Evolutionary conservation across 2,888 invertebrate genomes (phyloP).

Genomic region (Lucinisca nassula): DNA sequence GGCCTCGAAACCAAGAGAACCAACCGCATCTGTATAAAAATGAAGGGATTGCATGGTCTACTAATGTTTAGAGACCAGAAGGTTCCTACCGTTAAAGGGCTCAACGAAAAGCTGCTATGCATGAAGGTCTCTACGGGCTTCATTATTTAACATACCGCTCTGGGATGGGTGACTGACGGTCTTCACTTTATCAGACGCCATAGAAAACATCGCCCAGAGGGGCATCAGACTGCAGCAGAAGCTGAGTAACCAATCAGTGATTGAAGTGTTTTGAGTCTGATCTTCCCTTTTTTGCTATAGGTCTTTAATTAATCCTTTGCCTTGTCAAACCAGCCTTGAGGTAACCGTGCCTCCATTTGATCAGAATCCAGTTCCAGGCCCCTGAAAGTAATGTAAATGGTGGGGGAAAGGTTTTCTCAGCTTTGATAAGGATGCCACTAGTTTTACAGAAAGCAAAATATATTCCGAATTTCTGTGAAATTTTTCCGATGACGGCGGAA

Average conservation of each 20-base stretch:
- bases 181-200: constrained; percentile 28
- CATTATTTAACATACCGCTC: constrained; percentile 22
- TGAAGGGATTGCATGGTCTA: constrained; percentile 1
- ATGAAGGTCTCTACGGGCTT: constrained; percentile 15
- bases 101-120: constrained; percentile 34
- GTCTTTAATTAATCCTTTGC: background rate
- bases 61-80: constrained; percentile 18
- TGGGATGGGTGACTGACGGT: constrained; percentile 13
- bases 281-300: background rate
- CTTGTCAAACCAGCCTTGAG: constrained; percentile 23
- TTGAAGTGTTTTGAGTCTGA: constrained; percentile 37
- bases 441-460: background rate
- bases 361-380: constrained; percentile 52
- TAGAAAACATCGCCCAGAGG: constrained; percentile 29
- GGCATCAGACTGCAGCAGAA: constrained; percentile 47
- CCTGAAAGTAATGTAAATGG: constrained; percentile 32
- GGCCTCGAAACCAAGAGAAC: constrained; percentile 32
- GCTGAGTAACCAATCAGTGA: background rate
- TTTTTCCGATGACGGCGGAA: background rate
- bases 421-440: constrained; percentile 42
- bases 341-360: constrained; percentile 46
- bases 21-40: constrained; percentile 42
- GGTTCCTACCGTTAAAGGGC: constrained; percentile 37
- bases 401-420: constrained; percentile 33
- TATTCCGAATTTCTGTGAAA: background rate